phyloP scores from a whole-genome alignment of 2,888 invertebrate genomes.

The Papilio demoleus region DNA sequence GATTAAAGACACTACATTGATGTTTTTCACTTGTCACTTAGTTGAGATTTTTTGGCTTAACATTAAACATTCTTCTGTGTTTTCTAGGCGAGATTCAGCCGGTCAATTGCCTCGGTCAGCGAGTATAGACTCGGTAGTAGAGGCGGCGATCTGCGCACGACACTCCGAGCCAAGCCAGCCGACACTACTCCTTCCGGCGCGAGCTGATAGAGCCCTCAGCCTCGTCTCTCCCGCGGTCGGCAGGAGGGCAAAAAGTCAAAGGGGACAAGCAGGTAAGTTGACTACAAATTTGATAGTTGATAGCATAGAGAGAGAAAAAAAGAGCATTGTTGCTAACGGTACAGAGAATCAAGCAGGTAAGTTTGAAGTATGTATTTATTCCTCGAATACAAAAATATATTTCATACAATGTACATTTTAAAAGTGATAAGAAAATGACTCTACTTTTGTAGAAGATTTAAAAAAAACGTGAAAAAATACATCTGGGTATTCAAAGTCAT shows the following conservation, averaged over 20 bases:
- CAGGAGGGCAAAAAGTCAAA: conserved; percentile 88
- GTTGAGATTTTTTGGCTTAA: too few species aligned
- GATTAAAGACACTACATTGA: neutral
- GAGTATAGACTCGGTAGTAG: conserved; percentile 91
- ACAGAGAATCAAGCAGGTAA: neutral
- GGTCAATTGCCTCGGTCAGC: conserved; percentile 88
- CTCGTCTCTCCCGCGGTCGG: conserved; percentile 89
- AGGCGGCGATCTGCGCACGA: conserved; percentile 86
- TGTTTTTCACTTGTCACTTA: too few species aligned
- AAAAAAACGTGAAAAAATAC: neutral
- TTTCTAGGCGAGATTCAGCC: conserved; percentile 77
- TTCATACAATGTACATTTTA: neutral
- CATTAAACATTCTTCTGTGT: neutral
- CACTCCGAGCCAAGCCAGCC: conserved; percentile 75
- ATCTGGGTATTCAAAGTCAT: neutral
- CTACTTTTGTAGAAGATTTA: neutral
- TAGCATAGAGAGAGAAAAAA: too few species aligned
- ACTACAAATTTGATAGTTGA: neutral
- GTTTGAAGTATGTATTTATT: neutral
- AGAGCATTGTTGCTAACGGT: neutral
- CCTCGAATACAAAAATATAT: too few species aligned
- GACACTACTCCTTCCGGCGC: conserved; percentile 61
- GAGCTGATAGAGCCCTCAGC: conserved; percentile 80
- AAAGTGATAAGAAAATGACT: neutral
- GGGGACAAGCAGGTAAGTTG: conserved; percentile 87